Evolutionary conservation across 1,140 invertebrate genomes (phyloP).

Genomic region (Panagrolaimus sp.): DNA sequence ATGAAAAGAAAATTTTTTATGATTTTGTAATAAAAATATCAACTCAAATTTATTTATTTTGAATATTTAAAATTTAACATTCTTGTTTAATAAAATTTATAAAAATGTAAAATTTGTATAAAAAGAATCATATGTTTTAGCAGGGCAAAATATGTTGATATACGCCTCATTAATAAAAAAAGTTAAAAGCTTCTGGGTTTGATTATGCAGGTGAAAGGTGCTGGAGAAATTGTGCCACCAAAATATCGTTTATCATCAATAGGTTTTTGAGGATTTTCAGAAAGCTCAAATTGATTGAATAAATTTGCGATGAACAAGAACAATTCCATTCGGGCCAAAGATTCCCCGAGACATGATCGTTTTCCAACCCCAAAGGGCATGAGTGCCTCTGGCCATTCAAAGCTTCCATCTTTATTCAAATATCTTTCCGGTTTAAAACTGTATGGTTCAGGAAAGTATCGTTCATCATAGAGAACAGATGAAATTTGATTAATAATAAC

Average conservation of each 20-base stretch:
- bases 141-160: no score
- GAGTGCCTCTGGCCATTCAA: neutral
- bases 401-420: neutral
- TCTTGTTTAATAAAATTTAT: no score
- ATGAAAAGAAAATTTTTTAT: no score
- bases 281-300: neutral
- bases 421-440: neutral
- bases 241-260: neutral
- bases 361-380: slow-evolving; percentile 8
- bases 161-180: no score
- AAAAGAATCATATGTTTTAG: no score
- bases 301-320: neutral
- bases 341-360: neutral
- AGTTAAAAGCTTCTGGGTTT: no score
- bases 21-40: no score
- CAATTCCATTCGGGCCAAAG: neutral
- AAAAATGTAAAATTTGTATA: no score
- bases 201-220: neutral
- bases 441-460: neutral
- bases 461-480: neutral
- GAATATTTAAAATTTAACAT: no score
- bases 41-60: no score
- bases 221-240: neutral
- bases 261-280: neutral
- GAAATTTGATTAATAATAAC: neutral